Conservation (phyloP, 1,140 invertebrate species). For the Anoplolepis gracilipes region DNA sequence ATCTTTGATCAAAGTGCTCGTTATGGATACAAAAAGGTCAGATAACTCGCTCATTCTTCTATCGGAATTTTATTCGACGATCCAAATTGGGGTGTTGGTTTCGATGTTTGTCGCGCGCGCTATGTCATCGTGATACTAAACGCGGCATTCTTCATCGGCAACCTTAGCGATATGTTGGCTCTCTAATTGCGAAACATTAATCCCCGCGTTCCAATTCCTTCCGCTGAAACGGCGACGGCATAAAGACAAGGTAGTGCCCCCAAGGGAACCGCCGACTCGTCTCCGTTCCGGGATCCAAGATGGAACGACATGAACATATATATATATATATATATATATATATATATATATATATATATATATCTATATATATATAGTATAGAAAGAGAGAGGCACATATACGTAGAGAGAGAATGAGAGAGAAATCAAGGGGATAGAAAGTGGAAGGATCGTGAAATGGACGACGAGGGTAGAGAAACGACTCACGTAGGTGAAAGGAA, state of each 20-base stretch:
- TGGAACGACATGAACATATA: conserved; percentile 29
- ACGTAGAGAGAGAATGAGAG: neutral
- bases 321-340: neutral
- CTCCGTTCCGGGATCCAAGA: conserved; percentile 16
- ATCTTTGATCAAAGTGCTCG: neutral
- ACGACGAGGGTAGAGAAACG: conserved; percentile 11
- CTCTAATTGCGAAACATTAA: conserved; percentile 74
- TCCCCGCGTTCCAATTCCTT: conserved; percentile 66
- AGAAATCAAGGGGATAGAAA: neutral
- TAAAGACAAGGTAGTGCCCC: conserved; percentile 40
- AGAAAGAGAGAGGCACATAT: conserved; percentile 8
- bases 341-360: neutral
- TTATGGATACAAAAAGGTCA: neutral
- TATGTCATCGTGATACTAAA: neutral
- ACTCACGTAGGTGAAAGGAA: conserved; percentile 56
- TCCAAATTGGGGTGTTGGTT: neutral
- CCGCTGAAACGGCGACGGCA: conserved; percentile 38
- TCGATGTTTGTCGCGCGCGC: neutral
- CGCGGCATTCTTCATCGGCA: conserved; percentile 33
- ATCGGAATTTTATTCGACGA: conserved; percentile 1
- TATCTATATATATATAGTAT: conserved; percentile 46
- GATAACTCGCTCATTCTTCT: neutral
- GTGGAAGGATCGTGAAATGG: neutral
- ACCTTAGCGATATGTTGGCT: conserved; percentile 20
- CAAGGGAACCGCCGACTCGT: conserved; percentile 27